phyloP scores from a whole-genome alignment of 1,140 invertebrate genomes.

The Danaus plexippus region DNA sequence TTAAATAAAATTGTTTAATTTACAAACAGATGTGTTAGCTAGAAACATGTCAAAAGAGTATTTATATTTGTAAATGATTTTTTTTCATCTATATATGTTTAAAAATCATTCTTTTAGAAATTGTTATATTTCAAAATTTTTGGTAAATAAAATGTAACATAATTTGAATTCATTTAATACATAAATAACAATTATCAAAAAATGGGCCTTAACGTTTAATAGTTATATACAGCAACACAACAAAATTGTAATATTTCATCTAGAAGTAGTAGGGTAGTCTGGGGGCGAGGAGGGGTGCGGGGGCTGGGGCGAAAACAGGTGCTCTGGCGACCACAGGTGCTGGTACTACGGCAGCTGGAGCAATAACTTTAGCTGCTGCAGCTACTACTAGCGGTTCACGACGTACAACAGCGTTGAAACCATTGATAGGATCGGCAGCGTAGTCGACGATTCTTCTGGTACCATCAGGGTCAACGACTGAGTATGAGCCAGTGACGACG shows the following conservation, averaged over 20 bases:
- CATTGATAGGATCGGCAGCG: constrained; percentile 74
- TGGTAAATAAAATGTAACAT: constrained; percentile 2
- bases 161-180: constrained; percentile 46
- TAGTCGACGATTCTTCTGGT: constrained; percentile 73
- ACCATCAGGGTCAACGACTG: constrained; percentile 74
- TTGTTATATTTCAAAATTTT: no score
- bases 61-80: no score
- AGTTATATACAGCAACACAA: constrained; percentile 51
- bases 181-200: constrained; percentile 66
- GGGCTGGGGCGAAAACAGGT: constrained; percentile 33
- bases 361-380: constrained; percentile 41
- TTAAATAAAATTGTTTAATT: no score
- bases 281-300: constrained; percentile 43
- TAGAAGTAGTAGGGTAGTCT: constrained; percentile 57
- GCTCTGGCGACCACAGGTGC: constrained; percentile 32
- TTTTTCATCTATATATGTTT: no score
- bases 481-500: constrained; percentile 74
- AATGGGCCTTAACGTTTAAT: constrained; percentile 27
- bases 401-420: constrained; percentile 76
- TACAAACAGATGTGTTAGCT: no score
- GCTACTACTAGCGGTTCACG: constrained; percentile 52
- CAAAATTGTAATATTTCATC: constrained; percentile 68
- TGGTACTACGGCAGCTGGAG: constrained; percentile 37
- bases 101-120: no score
- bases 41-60: no score